Evolutionary conservation across 2,888 invertebrate species (phyloP).

Genomic region (Sarcophaga subvicina): DNA sequence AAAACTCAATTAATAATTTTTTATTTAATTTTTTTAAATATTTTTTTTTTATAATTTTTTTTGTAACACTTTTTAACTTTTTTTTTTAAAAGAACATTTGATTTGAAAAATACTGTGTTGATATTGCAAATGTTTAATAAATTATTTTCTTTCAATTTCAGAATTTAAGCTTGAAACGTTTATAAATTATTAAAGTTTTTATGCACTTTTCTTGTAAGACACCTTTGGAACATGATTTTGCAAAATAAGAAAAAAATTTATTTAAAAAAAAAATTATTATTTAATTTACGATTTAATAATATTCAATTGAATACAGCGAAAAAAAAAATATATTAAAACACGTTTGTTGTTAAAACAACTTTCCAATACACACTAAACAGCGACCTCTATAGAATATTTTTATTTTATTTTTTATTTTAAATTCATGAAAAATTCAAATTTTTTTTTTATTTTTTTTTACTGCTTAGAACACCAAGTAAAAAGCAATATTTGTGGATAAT

Average conservation of each 20-base stretch:
- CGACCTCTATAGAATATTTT: constrained; percentile 56
- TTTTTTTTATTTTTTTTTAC: constrained; percentile 26
- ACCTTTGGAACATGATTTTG: neutral
- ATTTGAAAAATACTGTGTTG: neutral
- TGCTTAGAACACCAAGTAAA: too few relatives aligned
- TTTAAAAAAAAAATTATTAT: neutral
- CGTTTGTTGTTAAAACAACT: constrained; percentile 65
- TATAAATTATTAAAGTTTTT: neutral
- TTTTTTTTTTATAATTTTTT: neutral
- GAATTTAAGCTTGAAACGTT: constrained; percentile 6
- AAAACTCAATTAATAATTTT: neutral
- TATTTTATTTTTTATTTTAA: constrained; percentile 23
- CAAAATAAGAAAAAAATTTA: neutral
- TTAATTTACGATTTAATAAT: neutral
- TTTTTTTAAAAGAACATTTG: neutral
- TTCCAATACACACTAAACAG: constrained; percentile 60
- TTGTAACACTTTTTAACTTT: neutral
- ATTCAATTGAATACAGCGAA: neutral
- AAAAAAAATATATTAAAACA: constrained; percentile 30
- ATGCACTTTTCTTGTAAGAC: neutral
- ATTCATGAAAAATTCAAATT: neutral
- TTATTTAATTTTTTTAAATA: neutral
- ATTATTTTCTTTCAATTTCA: neutral
- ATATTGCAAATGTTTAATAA: neutral
- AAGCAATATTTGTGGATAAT: too few relatives aligned